These are phyloP conservation scores for Neodiprion fabricii DNA, from an alignment of 1,140 invertebrate genomes.

Conservation along the genomic window DNA sequence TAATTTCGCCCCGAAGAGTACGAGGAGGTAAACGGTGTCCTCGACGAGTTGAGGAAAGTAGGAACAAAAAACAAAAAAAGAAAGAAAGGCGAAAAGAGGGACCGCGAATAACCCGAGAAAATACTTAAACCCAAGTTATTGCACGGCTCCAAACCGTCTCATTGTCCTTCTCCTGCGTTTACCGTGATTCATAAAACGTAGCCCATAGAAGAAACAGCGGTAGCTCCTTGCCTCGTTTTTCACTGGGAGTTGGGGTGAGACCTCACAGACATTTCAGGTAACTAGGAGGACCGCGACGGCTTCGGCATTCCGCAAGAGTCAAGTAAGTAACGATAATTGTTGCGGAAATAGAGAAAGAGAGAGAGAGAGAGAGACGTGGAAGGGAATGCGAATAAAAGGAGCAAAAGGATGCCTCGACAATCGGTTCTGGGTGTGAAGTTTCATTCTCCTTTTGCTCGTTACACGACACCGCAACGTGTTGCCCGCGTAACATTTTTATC, in stretches of 20 bases:
- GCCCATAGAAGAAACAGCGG: background rate
- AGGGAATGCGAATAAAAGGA: background rate
- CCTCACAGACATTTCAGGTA: background rate
- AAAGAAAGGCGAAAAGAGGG: background rate
- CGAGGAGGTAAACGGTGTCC: background rate
- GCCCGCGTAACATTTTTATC: no score
- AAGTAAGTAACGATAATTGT: conserved; percentile 29
- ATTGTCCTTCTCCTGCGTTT: conserved; percentile 2
- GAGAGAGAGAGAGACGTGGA: background rate
- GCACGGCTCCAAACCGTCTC: background rate
- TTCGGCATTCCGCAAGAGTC: conserved; percentile 3
- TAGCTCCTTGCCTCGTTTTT: background rate
- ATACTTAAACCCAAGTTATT: background rate
- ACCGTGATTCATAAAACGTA: conserved; percentile 23
- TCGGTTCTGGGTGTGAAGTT: background rate
- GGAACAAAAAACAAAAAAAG: background rate
- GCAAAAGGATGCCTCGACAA: no score
- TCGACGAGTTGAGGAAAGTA: no score
- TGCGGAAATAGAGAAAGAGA: background rate
- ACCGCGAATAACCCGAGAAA: background rate
- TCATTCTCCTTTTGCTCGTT: background rate
- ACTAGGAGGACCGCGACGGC: background rate
- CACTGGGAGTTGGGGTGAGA: no score
- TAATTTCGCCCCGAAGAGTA: background rate
- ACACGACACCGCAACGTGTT: no score